These are phyloP conservation scores for Carabus problematicus DNA, from an alignment of 2,888 invertebrate species.

Conservation along the genomic window DNA sequence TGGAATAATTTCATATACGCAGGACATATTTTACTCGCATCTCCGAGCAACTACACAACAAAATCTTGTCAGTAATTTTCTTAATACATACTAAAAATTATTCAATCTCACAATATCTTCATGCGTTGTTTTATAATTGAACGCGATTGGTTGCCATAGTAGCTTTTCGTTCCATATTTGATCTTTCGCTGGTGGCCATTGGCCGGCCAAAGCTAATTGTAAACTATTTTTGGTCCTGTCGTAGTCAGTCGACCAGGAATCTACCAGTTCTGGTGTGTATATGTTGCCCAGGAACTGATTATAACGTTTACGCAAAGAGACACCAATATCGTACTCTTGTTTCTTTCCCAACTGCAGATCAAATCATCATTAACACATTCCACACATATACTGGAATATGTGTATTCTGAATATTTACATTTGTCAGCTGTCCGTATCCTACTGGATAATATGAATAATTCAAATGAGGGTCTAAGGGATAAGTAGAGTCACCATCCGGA, in stretches of 20 bases:
- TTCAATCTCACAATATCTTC: conserved; percentile 49
- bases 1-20: conserved; percentile 24
- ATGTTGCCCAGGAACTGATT: conserved; percentile 64
- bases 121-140: conserved; percentile 48
- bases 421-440: conserved; percentile 65
- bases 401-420: conserved; percentile 54
- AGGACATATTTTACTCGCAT: conserved; percentile 21
- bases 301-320: conserved; percentile 68
- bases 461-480: conserved; percentile 60
- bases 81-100: neutral
- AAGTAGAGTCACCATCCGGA: conserved; percentile 46
- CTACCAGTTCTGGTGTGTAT: conserved; percentile 65
- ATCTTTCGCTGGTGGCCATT: conserved; percentile 67
- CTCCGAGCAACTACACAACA: conserved; percentile 22
- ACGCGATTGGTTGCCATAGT: conserved; percentile 53
- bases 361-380: neutral
- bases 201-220: conserved; percentile 69
- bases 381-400: neutral
- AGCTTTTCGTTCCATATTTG: conserved; percentile 63
- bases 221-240: conserved; percentile 77
- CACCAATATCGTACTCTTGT: conserved; percentile 69
- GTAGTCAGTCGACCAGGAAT: conserved; percentile 68
- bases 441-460: conserved; percentile 62
- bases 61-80: conserved; percentile 9
- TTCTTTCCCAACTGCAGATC: conserved; percentile 61